Evolutionary conservation across 2,797 vertebrate species (phyloP).

Genomic region (Siniperca undulata): DNA sequence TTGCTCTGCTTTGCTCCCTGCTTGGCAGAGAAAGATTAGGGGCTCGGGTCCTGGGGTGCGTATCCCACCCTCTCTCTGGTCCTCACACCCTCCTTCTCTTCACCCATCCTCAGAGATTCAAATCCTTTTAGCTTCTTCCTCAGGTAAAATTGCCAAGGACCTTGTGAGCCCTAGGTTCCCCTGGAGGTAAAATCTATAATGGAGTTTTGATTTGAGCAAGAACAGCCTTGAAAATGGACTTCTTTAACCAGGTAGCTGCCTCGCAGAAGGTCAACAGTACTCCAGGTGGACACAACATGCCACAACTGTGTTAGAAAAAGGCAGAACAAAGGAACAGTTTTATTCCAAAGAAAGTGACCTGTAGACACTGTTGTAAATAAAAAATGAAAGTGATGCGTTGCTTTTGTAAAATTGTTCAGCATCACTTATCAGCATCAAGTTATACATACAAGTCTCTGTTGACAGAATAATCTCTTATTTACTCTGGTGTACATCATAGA

Average conservation of each 20-base stretch:
- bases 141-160: constrained; percentile 89
- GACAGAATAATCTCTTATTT: constrained; percentile 28
- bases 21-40: constrained; percentile 90
- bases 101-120: constrained; percentile 78
- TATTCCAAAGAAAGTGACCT: constrained; percentile 79
- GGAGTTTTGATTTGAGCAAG: constrained; percentile 86
- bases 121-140: constrained; percentile 89
- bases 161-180: constrained; percentile 85
- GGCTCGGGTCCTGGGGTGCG: constrained; percentile 89
- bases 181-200: constrained; percentile 89
- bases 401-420: constrained; percentile 66
- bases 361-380: constrained; percentile 76
- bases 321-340: constrained; percentile 84
- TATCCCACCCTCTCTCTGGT: constrained; percentile 82
- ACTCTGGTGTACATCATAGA: background rate
- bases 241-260: constrained; percentile 85
- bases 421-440: constrained; percentile 46
- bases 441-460: background rate
- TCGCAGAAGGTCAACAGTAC: constrained; percentile 84
- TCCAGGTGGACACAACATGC: constrained; percentile 83
- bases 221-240: constrained; percentile 88
- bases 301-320: constrained; percentile 81
- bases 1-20: constrained; percentile 89
- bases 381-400: constrained; percentile 49
- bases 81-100: constrained; percentile 80